phyloP scores from a whole-genome alignment of 2,113 vertebrate genomes.

The Climacteris rufus region DNA sequence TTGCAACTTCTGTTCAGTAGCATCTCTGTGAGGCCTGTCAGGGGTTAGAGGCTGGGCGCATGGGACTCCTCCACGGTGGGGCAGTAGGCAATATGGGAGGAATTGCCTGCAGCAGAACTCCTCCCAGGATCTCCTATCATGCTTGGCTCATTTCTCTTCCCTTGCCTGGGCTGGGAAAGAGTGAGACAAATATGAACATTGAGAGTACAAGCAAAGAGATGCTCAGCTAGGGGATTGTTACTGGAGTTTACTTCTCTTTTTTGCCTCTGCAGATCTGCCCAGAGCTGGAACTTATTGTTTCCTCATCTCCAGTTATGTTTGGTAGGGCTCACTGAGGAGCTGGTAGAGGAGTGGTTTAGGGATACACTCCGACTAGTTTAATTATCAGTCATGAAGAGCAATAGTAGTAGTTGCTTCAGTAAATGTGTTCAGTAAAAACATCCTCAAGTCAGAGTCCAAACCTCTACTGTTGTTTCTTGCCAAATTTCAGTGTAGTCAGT shows the following conservation, averaged over 20 bases:
- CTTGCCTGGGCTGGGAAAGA: rapidly evolving
- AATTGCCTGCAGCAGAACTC: not conserved
- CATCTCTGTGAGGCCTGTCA: rapidly evolving
- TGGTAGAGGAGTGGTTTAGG: not conserved
- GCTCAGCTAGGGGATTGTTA: not conserved
- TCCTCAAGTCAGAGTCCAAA: not conserved
- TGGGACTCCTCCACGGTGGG: rapidly evolving
- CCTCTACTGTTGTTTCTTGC: not conserved
- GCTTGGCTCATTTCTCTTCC: not conserved
- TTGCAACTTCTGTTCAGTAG: not conserved
- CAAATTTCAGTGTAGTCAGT: not conserved
- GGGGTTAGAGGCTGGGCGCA: not conserved
- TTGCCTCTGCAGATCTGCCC: not conserved
- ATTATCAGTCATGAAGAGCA: not conserved
- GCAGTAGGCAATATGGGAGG: not conserved
- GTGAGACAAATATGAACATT: not conserved
- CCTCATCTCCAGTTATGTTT: not conserved
- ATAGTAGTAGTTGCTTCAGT: not conserved
- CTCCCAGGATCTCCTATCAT: not conserved
- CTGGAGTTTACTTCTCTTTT: not conserved
- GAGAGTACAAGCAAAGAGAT: not conserved
- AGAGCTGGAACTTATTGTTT: not conserved
- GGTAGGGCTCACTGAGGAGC: not conserved
- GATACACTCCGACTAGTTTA: not conserved
- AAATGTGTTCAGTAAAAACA: not conserved